Percentiles rank a stretch among this genome's conserved stretches.
phyloP scores from a whole-genome alignment of 1,140 invertebrate species.

The Papilio polytes region DNA sequence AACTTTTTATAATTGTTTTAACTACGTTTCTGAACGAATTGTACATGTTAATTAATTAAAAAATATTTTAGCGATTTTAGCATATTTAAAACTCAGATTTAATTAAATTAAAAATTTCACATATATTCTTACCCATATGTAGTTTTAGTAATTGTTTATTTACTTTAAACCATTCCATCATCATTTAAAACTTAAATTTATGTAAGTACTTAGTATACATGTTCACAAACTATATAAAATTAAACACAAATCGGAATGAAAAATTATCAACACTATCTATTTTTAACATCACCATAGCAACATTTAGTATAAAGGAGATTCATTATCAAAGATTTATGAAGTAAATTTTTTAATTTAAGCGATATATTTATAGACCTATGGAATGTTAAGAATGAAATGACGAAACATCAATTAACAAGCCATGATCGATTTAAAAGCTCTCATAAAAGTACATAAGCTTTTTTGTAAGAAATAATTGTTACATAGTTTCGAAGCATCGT shows the following conservation, averaged over 20 bases:
- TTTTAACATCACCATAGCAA: slow-evolving; percentile 17
- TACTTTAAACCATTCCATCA: slow-evolving; percentile 8
- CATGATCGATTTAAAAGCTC: background rate
- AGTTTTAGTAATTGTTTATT: slow-evolving; percentile 19
- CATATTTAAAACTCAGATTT: background rate
- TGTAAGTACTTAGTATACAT: background rate
- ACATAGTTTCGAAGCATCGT: background rate
- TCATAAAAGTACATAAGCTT: slow-evolving; percentile 12
- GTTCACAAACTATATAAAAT: slow-evolving; percentile 13
- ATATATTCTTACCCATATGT: background rate
- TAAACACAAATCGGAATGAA: slow-evolving; percentile 33
- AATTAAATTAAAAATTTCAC: slow-evolving; percentile 1
- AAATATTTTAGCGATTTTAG: background rate
- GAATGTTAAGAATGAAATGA: slow-evolving; percentile 36
- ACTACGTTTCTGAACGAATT: background rate
- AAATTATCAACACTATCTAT: slow-evolving; percentile 19
- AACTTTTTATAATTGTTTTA: slow-evolving; percentile 25
- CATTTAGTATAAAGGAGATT: slow-evolving; percentile 39
- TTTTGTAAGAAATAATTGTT: slow-evolving; percentile 9
- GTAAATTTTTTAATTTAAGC: slow-evolving; percentile 33
- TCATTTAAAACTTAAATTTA: background rate
- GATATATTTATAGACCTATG: slow-evolving; percentile 33
- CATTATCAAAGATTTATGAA: slow-evolving; percentile 39
- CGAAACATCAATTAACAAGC: slow-evolving; percentile 18
- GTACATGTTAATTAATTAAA: background rate